Conservation (phyloP, 2,888 invertebrate species). For the Rotaria sp. region DNA sequence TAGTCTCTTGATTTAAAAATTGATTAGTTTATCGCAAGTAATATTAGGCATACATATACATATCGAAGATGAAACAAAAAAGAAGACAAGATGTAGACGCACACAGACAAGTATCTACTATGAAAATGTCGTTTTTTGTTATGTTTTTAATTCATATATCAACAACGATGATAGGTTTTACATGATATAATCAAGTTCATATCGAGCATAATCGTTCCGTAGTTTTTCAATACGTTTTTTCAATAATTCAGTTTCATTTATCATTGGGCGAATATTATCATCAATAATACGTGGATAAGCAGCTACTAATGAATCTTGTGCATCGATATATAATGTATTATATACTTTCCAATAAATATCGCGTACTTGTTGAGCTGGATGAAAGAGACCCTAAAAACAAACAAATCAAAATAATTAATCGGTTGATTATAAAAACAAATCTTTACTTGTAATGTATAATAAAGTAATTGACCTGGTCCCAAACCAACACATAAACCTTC, state of each 20-base stretch:
- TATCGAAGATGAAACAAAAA: neutral
- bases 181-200: constrained; percentile 78
- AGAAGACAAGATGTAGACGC: neutral
- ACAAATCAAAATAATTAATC: constrained; percentile 55
- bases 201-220: constrained; percentile 72
- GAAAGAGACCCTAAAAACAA: constrained; percentile 75
- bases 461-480: constrained; percentile 88
- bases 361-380: constrained; percentile 94
- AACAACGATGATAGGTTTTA: neutral
- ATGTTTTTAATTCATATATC: no score
- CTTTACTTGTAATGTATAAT: constrained; percentile 82
- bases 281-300: constrained; percentile 93
- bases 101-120: neutral
- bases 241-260: constrained; percentile 56
- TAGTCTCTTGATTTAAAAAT: neutral
- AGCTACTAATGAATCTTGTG: constrained; percentile 91
- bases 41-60: neutral
- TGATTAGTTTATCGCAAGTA: neutral
- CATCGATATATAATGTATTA: constrained; percentile 96
- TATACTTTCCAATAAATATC: constrained; percentile 99
- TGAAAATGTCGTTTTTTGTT: neutral
- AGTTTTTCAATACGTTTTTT: neutral
- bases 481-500: constrained; percentile 92
- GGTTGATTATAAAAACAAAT: neutral
- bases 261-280: constrained; percentile 62